These are phyloP conservation scores for Eupristina koningsbergeri DNA, from an alignment of 1,140 invertebrate species.

Conservation along the genomic window DNA sequence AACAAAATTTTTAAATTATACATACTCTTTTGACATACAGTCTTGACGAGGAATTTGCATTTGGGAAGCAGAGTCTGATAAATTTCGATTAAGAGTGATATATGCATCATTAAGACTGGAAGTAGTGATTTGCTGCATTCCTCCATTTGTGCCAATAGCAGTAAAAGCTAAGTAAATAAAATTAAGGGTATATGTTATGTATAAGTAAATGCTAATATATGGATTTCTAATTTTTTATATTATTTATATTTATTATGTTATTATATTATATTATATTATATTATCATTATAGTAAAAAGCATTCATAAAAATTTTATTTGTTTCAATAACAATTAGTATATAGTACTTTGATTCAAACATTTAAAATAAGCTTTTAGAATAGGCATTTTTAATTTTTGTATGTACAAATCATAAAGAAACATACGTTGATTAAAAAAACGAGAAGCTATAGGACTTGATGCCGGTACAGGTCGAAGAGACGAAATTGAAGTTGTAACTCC, in stretches of 20 bases:
- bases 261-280: no score
- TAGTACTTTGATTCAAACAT: background rate
- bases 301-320: background rate
- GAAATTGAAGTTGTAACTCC: conserved; percentile 65
- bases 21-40: conserved; percentile 70
- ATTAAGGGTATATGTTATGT: background rate
- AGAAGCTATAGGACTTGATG: conserved; percentile 74
- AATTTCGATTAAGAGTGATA: conserved; percentile 71
- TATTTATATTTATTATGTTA: no score
- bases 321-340: background rate
- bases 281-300: background rate
- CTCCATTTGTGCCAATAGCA: conserved; percentile 62
- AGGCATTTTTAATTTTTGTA: background rate
- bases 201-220: background rate
- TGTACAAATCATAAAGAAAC: conserved; percentile 44
- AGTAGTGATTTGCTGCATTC: conserved; percentile 62
- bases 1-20: conserved; percentile 49
- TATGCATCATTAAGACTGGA: conserved; percentile 68
- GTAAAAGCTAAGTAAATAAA: conserved; percentile 62
- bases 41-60: conserved; percentile 66
- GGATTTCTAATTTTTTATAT: background rate
- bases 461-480: conserved; percentile 73
- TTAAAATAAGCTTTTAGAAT: background rate
- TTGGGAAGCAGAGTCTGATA: conserved; percentile 62
- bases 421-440: conserved; percentile 74